Evolutionary conservation across 2,113 vertebrate genomes (phyloP).

Genomic region (Eretmochelys imbricata): DNA sequence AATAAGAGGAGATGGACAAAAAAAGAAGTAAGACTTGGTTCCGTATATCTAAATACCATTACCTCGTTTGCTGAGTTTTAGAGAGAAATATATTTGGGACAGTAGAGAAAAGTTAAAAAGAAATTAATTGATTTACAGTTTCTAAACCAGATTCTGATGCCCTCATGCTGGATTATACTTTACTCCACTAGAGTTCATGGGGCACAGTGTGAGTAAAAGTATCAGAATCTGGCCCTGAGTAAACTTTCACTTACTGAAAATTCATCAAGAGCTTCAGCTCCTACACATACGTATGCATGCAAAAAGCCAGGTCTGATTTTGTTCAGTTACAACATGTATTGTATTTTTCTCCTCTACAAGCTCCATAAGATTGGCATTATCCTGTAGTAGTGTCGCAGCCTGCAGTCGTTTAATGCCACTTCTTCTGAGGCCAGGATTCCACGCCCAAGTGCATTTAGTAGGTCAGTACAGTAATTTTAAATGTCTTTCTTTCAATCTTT

Average conservation of each 20-base stretch:
- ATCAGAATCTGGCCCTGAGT: background rate
- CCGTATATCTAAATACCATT: fast-evolving
- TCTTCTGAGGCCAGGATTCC: constrained; percentile 87
- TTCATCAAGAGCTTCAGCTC: background rate
- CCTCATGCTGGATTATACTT: background rate
- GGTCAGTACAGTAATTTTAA: constrained; percentile 97
- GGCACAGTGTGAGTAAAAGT: background rate
- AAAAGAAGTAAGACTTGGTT: fast-evolving
- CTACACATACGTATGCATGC: background rate
- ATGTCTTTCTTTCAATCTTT: constrained; percentile 97
- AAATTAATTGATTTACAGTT: background rate
- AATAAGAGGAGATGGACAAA: fast-evolving
- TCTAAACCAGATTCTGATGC: background rate
- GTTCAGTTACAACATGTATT: constrained; percentile 6
- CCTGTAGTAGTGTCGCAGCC: constrained; percentile 86
- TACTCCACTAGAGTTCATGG: background rate
- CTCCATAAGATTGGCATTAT: constrained; percentile 79
- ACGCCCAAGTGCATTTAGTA: constrained; percentile 91
- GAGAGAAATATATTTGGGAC: background rate
- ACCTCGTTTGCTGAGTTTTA: background rate
- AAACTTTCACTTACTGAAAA: constrained; percentile 21
- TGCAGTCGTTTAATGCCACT: constrained; percentile 88
- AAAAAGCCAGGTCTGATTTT: constrained; percentile 24
- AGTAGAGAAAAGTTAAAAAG: background rate
- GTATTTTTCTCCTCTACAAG: constrained; percentile 56